These are phyloP conservation scores for Pachyramphus minor DNA, from an alignment of 2,113 vertebrate species.

Conservation along the genomic window DNA sequence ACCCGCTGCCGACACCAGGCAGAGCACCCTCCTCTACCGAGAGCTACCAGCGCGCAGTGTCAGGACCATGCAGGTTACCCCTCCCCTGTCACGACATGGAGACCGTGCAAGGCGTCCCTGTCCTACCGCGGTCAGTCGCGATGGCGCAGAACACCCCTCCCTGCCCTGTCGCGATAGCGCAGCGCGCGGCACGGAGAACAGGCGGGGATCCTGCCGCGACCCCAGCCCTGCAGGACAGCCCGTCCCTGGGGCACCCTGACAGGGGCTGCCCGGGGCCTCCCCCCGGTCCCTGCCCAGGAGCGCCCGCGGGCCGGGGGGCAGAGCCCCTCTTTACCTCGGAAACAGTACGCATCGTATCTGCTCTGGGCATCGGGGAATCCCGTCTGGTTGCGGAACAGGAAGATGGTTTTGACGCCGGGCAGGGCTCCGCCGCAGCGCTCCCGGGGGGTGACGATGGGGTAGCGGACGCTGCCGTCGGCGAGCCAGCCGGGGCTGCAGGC, in stretches of 20 bases:
- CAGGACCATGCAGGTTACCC: neutral
- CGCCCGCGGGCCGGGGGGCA: fast-evolving
- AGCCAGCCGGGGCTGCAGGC: conserved; percentile 92
- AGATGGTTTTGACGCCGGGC: conserved; percentile 88
- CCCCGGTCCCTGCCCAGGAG: fast-evolving
- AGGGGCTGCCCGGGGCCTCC: neutral
- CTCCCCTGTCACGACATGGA: neutral
- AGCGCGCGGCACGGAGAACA: fast-evolving
- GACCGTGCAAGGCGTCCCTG: neutral
- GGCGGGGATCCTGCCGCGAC: fast-evolving
- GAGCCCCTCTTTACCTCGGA: conserved; percentile 76
- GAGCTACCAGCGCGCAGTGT: neutral
- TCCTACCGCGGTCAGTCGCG: fast-evolving
- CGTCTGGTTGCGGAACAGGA: conserved; percentile 89
- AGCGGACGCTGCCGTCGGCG: conserved; percentile 89
- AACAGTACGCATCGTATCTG: conserved; percentile 89
- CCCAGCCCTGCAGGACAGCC: neutral
- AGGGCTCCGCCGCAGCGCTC: conserved; percentile 87
- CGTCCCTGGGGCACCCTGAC: neutral
- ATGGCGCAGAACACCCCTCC: fast-evolving
- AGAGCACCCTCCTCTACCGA: neutral
- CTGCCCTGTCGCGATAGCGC: neutral
- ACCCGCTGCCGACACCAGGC: neutral
- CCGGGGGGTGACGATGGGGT: conserved; percentile 86
- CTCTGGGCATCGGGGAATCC: conserved; percentile 84